Conservation (phyloP, 2,888 invertebrate species). For the Lobophora halterata region DNA sequence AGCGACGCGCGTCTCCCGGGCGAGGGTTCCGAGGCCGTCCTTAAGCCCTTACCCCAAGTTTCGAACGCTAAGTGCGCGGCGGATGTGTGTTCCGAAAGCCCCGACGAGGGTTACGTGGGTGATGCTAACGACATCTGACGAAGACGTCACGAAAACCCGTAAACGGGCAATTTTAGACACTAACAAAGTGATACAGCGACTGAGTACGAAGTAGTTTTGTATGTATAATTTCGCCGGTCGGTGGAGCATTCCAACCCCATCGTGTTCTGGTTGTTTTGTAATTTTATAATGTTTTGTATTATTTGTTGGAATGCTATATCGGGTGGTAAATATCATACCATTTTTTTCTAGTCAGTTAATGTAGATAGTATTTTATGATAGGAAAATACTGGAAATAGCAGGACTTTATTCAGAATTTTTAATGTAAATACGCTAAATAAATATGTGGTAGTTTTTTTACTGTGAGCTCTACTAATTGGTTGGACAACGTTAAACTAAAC, state of each 20-base stretch:
- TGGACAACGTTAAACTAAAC: conserved; percentile 11
- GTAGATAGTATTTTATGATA: conserved; percentile 23
- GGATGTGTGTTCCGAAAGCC: conserved; percentile 86
- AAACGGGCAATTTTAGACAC: conserved; percentile 70
- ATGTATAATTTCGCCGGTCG: conserved; percentile 48
- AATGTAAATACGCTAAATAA: conserved; percentile 17
- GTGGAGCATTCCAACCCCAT: conserved; percentile 29
- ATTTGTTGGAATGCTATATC: conserved; percentile 31
- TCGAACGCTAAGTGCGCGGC: conserved; percentile 73
- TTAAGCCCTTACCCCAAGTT: conserved; percentile 68
- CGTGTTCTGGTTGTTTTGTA: conserved; percentile 43
- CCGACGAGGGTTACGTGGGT: conserved; percentile 93
- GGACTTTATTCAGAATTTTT: conserved; percentile 16
- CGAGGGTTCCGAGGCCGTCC: conserved; percentile 63
- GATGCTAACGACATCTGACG: conserved; percentile 88
- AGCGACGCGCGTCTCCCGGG: conserved; percentile 70
- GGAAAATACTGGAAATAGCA: conserved; percentile 15
- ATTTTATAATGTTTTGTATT: conserved; percentile 47
- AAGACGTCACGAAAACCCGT: conserved; percentile 70
- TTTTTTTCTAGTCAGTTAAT: conserved; percentile 34
- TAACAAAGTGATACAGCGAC: conserved; percentile 77
- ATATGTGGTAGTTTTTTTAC: conserved; percentile 18
- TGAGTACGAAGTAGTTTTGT: conserved; percentile 71
- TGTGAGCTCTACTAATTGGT: conserved; percentile 9
- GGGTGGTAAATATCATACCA: conserved; percentile 33